Evolutionary conservation across 2,888 invertebrate species (phyloP).

Genomic region (Arge pagana): DNA sequence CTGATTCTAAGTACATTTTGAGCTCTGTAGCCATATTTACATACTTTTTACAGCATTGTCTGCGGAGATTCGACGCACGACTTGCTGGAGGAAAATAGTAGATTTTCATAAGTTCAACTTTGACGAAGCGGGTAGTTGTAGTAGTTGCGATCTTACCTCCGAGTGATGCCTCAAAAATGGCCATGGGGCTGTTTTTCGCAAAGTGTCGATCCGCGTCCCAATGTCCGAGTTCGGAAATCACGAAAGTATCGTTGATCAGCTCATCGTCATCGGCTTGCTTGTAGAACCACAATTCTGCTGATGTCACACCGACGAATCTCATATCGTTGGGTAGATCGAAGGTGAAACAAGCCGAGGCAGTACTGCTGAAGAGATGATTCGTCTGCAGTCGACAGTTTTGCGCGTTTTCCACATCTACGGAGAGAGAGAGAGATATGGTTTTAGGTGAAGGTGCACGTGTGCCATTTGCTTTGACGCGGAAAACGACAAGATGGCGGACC

Average conservation of each 20-base stretch:
- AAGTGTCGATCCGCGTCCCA: slow-evolving; percentile 72
- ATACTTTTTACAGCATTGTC: no score
- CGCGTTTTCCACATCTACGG: slow-evolving; percentile 1
- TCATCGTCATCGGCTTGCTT: slow-evolving; percentile 70
- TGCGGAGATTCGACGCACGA: no score
- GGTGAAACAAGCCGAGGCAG: slow-evolving; percentile 75
- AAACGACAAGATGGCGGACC: no score
- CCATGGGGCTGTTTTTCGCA: slow-evolving; percentile 78
- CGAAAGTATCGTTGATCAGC: slow-evolving; percentile 74
- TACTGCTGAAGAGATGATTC: slow-evolving; percentile 52
- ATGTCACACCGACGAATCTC: slow-evolving; percentile 73
- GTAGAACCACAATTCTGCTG: slow-evolving; percentile 82
- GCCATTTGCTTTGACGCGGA: no score
- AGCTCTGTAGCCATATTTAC: no score
- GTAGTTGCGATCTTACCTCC: slow-evolving; percentile 64
- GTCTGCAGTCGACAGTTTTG: slow-evolving; percentile 47
- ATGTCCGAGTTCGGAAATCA: slow-evolving; percentile 78
- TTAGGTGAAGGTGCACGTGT: no score
- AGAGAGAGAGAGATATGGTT: no score
- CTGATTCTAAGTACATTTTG: no score
- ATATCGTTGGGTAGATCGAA: slow-evolving; percentile 79
- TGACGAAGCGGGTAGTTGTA: neutral
- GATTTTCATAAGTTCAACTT: no score
- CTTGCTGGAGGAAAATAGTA: no score
- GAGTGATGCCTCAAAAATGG: slow-evolving; percentile 76